Conservation (phyloP, 1,140 invertebrate species). For the Aphaenogaster floridana region DNA sequence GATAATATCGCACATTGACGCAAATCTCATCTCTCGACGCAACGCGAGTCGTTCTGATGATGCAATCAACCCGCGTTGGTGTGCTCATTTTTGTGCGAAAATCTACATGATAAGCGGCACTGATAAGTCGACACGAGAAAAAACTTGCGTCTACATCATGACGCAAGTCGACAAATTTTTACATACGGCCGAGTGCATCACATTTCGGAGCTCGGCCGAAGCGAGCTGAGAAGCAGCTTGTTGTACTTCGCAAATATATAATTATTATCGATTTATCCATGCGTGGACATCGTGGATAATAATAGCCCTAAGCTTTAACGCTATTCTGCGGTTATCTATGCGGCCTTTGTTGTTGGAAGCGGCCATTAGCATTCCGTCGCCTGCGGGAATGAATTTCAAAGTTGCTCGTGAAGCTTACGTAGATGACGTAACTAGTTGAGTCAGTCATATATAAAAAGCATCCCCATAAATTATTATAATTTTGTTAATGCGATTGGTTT, state of each 20-base stretch:
- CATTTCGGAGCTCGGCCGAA: constrained; percentile 32
- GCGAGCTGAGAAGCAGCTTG: constrained; percentile 58
- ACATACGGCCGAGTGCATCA: neutral
- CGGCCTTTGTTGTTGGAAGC: constrained; percentile 32
- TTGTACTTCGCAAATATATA: constrained; percentile 66
- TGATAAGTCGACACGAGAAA: neutral
- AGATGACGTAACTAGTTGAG: neutral
- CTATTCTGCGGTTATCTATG: constrained; percentile 56
- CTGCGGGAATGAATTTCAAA: constrained; percentile 53
- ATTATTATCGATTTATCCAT: constrained; percentile 59
- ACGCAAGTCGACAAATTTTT: constrained; percentile 24
- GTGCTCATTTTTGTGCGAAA: neutral
- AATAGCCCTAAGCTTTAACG: constrained; percentile 59
- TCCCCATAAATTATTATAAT: neutral
- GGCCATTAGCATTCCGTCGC: constrained; percentile 44
- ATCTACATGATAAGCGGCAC: constrained; percentile 4
- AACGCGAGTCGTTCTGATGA: neutral
- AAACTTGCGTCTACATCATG: neutral
- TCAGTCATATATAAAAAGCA: neutral
- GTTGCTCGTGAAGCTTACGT: neutral
- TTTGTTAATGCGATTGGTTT: neutral
- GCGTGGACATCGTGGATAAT: constrained; percentile 24
- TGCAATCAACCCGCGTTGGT: neutral
- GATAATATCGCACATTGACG: constrained; percentile 61
- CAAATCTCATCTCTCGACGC: neutral